Evolutionary conservation across 2,797 vertebrate species (phyloP), one percentile per base, ranked within the genome.

Genomic region (Oreonectes daqikongensis): DNA sequence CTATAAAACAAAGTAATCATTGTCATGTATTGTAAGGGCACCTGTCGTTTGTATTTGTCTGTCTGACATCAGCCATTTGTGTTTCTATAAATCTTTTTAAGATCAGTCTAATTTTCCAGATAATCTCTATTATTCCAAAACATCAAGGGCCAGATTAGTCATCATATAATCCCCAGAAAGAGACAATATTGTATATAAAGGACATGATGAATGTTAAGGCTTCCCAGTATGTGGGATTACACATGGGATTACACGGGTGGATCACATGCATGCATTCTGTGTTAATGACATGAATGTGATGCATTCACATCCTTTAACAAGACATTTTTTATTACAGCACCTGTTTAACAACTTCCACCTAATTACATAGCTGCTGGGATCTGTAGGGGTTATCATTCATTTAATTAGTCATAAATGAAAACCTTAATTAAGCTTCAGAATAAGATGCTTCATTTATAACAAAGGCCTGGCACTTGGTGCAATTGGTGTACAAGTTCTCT

Each of bases 371-470:
- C 70, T 80, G 71, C 72, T 72, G 72, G 72, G 73, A 79, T 79
- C 81, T 82, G 81, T 53, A 66, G 71, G 65, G 77, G 72, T 59
- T 71, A 52, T 82, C 64, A 79, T 82, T 78, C 82, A 80, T 82
- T 72, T 59, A 82, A 81, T 82, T 80, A 82, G 42, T 69, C 80
- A 82, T 80, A 78, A 81, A 82, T 82, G 35, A 74, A 84, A 81
- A 78, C 40, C 22, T 72, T 66, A 82, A 80, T 84, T 80, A 82
- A 79, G 77, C 30, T 59, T 20, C 76, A 73, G 46, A 73, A 81
- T 50, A 77, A 74, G 69, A 67, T 64, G 65, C 40, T 79, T 60
- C 46, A 69, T 48, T 72, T 78, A 59, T 80, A 80, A 75, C 70
- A 72, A 32, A 59, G 28, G 44, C 50, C 38, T 78, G 73, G 42